Percentiles rank a stretch among this genome's conserved stretches.
Evolutionary conservation across 2,888 invertebrate genomes (phyloP).

Genomic region (Netelia inedita): DNA sequence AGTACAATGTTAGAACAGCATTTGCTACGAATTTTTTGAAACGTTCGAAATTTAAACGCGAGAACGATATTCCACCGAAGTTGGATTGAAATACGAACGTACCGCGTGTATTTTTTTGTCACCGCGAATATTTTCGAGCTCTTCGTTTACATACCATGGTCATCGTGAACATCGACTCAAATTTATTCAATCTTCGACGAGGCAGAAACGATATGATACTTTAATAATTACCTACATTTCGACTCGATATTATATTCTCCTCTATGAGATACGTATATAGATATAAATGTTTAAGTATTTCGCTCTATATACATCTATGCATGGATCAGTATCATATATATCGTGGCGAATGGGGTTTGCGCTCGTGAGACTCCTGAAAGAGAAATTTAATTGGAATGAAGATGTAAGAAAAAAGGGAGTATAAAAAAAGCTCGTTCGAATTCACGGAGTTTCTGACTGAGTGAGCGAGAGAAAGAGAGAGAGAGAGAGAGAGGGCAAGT

Average conservation of each 20-base stretch:
- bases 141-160: too few species aligned
- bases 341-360: neutral
- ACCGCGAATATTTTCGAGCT: neutral
- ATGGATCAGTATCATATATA: neutral
- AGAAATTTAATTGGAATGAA: constrained; percentile 58
- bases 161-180: too few species aligned
- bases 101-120: neutral
- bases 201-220: too few species aligned
- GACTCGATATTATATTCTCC: too few species aligned
- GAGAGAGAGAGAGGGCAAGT: neutral
- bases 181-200: too few species aligned
- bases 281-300: neutral
- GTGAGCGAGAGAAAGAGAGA: neutral
- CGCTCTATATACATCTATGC: neutral
- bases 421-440: constrained; percentile 36
- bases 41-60: neutral
- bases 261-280: neutral
- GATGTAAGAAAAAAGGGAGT: constrained; percentile 18
- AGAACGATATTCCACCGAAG: too few species aligned
- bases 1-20: neutral
- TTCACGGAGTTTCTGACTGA: constrained; percentile 40
- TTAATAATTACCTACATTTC: too few species aligned
- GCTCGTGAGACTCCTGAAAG: constrained; percentile 30
- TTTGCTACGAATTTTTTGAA: neutral
- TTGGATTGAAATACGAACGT: neutral